Percentiles rank a stretch among this genome's conserved stretches.
These are phyloP conservation scores for Xiphophorus couchianus DNA, from an alignment of 2,113 vertebrate genomes.

Conservation along the genomic window DNA sequence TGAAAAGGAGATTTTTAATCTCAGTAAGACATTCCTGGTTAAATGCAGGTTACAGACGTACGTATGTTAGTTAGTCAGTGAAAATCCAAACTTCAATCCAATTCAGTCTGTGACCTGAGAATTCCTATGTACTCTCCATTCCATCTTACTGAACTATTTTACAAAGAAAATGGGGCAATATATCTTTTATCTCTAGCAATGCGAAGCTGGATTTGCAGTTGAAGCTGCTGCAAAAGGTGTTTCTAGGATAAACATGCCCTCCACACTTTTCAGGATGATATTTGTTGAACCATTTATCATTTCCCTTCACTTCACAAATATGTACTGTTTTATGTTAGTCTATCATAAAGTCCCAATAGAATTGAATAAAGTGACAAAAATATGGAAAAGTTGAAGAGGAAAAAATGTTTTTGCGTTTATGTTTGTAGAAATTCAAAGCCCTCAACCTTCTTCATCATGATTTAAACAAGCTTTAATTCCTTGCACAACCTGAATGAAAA, in stretches of 20 bases:
- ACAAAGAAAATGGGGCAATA: too few relatives aligned
- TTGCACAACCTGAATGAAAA: constrained; percentile 6
- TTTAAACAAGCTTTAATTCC: neutral
- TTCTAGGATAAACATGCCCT: neutral
- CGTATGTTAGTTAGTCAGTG: too few relatives aligned
- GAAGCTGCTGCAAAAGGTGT: neutral
- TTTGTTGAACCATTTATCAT: neutral
- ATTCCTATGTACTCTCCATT: too few relatives aligned
- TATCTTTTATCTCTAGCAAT: too few relatives aligned
- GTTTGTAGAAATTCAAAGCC: neutral
- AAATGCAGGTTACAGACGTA: too few relatives aligned
- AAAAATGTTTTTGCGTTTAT: neutral
- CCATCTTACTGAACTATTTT: too few relatives aligned
- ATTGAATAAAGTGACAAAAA: neutral
- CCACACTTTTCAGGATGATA: neutral
- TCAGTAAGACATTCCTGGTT: too few relatives aligned
- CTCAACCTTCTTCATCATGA: neutral
- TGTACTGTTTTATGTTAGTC: neutral
- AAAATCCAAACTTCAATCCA: too few relatives aligned
- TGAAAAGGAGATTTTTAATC: too few relatives aligned
- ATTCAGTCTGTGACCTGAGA: too few relatives aligned
- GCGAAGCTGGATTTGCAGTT: too few relatives aligned
- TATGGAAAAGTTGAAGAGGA: neutral
- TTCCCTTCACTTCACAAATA: neutral
- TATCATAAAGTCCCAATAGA: neutral